These are phyloP conservation scores for Notoglanidium macrostoma DNA, from an alignment of 2,797 vertebrate genomes.

Conservation along the genomic window DNA sequence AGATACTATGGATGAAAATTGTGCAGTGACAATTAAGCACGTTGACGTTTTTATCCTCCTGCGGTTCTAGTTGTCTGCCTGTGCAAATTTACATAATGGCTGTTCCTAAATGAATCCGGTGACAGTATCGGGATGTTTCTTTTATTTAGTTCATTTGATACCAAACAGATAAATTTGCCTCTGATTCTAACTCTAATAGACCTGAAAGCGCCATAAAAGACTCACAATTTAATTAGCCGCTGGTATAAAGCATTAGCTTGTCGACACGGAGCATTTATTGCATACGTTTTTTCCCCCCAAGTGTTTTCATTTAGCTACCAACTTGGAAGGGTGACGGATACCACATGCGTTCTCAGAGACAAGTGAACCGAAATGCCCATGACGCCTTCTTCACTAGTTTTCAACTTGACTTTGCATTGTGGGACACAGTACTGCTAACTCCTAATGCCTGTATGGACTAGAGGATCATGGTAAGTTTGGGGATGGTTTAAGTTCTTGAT, in stretches of 20 bases:
- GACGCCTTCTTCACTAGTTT: not conserved
- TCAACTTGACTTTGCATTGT: not conserved
- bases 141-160: too few relatives aligned
- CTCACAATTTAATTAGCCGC: too few relatives aligned
- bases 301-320: not conserved
- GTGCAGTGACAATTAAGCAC: too few relatives aligned
- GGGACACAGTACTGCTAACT: not conserved
- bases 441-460: not conserved
- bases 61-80: too few relatives aligned
- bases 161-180: too few relatives aligned
- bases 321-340: not conserved
- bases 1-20: too few relatives aligned
- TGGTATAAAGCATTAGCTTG: not conserved
- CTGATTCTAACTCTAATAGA: not conserved
- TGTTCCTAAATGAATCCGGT: too few relatives aligned
- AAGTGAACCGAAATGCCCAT: too few relatives aligned
- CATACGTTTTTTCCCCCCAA: not conserved
- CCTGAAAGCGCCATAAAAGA: not conserved
- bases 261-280: too few relatives aligned
- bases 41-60: too few relatives aligned
- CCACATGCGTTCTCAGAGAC: not conserved
- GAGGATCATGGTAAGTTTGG: not conserved
- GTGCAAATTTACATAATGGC: too few relatives aligned
- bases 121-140: too few relatives aligned
- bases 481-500: not conserved